These are phyloP conservation scores for Campoletis sonorensis DNA, from an alignment of 1,140 invertebrate genomes.

Conservation along the genomic window DNA sequence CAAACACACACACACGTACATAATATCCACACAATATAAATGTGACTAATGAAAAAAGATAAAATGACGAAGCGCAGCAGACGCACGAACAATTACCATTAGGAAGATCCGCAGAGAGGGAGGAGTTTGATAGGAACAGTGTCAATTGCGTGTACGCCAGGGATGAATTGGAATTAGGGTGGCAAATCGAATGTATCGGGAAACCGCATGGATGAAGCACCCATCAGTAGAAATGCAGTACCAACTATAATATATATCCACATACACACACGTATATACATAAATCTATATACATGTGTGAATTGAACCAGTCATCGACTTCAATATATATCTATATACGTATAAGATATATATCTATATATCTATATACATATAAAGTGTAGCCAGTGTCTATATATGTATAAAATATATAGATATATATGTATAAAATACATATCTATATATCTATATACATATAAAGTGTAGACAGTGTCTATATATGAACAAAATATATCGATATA, in stretches of 20 bases:
- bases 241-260: neutral
- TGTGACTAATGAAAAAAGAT: slow-evolving; percentile 1
- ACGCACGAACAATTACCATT: slow-evolving; percentile 44
- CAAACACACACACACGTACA: no score
- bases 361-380: no score
- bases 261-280: no score
- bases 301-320: no score
- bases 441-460: no score
- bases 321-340: no score
- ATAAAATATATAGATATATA: no score
- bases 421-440: no score
- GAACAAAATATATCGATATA: no score
- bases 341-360: no score
- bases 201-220: slow-evolving; percentile 38
- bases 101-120: neutral
- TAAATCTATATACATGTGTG: neutral
- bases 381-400: no score
- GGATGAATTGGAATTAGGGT: slow-evolving; percentile 46
- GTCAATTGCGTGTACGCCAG: slow-evolving; percentile 20
- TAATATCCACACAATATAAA: neutral
- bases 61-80: slow-evolving; percentile 5
- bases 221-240: neutral
- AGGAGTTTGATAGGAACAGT: neutral
- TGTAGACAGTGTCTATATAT: no score
- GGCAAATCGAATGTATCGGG: slow-evolving; percentile 47